Percentiles rank a stretch among this genome's conserved stretches.
Conservation (phyloP, 2,888 invertebrate genomes). For the Clostera curtula region DNA sequence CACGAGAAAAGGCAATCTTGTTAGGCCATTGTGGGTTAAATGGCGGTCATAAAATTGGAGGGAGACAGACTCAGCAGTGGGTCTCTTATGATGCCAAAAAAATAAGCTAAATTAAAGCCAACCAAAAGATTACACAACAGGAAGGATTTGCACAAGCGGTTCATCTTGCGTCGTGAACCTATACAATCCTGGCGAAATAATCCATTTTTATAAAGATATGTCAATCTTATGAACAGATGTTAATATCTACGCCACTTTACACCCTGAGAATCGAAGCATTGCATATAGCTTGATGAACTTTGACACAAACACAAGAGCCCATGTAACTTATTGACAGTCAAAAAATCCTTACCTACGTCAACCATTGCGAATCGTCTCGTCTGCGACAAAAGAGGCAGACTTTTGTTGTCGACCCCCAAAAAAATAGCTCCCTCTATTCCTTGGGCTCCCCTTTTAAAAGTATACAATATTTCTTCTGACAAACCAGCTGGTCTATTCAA, state of each 20-base stretch:
- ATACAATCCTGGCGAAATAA: too few relatives aligned
- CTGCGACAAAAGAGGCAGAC: constrained; percentile 37
- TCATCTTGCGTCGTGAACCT: too few relatives aligned
- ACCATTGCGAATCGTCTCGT: constrained; percentile 52
- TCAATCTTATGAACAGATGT: constrained; percentile 2
- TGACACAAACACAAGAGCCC: constrained; percentile 51
- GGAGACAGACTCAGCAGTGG: too few relatives aligned
- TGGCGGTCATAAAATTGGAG: too few relatives aligned
- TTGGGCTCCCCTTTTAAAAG: constrained; percentile 49
- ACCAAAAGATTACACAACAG: too few relatives aligned
- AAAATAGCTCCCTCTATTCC: constrained; percentile 51
- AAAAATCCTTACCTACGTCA: constrained; percentile 29
- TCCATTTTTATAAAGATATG: too few relatives aligned
- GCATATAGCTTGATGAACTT: constrained; percentile 49
- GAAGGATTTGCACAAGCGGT: too few relatives aligned
- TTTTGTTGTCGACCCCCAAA: constrained; percentile 37
- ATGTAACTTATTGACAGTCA: constrained; percentile 33
- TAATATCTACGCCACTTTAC: constrained; percentile 7
- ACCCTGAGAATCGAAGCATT: constrained; percentile 15
- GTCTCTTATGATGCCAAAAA: too few relatives aligned
- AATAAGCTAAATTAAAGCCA: too few relatives aligned
- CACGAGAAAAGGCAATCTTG: too few relatives aligned
- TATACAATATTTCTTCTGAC: constrained; percentile 57
- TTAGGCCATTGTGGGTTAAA: too few relatives aligned
- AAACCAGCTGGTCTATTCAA: constrained; percentile 69